Percentiles rank a stretch among this genome's conserved stretches.
phyloP scores from a whole-genome alignment of 2,797 vertebrate species.

The Molossus molossus region DNA sequence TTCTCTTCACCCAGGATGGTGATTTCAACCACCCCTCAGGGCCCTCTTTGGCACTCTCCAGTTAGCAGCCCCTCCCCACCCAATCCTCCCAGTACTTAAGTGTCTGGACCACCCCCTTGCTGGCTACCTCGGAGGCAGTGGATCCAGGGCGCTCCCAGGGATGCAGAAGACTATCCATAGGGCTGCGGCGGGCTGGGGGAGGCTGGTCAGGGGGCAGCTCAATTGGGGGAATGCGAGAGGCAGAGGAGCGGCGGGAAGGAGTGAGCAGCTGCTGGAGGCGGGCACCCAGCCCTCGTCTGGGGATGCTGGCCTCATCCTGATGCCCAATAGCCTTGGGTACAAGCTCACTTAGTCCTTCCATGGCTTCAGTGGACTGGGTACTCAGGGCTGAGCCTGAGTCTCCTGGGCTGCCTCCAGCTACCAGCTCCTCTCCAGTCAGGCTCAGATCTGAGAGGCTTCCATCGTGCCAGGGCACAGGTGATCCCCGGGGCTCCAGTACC shows the following conservation, averaged over 20 bases:
- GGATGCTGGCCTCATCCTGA: slow-evolving; percentile 86
- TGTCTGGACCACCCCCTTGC: neutral
- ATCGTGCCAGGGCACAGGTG: slow-evolving; percentile 84
- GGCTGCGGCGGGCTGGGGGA: slow-evolving; percentile 89
- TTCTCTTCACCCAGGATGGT: neutral
- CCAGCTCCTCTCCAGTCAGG: slow-evolving; percentile 81
- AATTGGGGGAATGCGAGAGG: neutral
- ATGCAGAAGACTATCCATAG: slow-evolving; percentile 91
- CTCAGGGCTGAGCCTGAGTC: slow-evolving; percentile 77
- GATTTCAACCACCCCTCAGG: neutral
- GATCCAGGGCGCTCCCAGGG: slow-evolving; percentile 94
- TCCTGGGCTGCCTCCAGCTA: slow-evolving; percentile 82
- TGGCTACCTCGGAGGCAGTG: slow-evolving; percentile 94
- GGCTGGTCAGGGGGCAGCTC: slow-evolving; percentile 89
- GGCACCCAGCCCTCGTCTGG: slow-evolving; percentile 91
- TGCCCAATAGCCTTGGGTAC: slow-evolving; percentile 87
- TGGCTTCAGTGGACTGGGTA: slow-evolving; percentile 74
- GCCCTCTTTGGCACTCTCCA: neutral
- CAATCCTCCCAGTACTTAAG: neutral
- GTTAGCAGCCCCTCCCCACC: neutral
- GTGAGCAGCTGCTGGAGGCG: slow-evolving; percentile 96
- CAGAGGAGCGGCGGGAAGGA: slow-evolving; percentile 89
- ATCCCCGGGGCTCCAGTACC: slow-evolving; percentile 65
- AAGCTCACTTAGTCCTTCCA: slow-evolving; percentile 80
- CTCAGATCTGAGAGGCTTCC: slow-evolving; percentile 89